Evolutionary conservation across 2,888 invertebrate species (phyloP).

Genomic region (Pachliopta kotzebuea): DNA sequence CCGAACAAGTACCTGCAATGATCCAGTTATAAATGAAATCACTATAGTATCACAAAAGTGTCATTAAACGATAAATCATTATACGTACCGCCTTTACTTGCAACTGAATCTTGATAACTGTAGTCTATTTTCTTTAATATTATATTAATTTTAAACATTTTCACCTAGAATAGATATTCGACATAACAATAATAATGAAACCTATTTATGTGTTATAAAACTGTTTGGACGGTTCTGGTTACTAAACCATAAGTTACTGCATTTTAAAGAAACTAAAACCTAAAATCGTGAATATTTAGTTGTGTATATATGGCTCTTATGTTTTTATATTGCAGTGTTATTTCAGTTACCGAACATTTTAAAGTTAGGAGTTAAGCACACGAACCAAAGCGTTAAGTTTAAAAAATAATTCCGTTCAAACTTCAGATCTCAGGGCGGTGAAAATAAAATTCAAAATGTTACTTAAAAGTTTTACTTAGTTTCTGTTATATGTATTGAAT

Average conservation of each 20-base stretch:
- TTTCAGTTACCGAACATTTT: background rate
- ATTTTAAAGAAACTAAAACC: background rate
- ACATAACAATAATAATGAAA: background rate
- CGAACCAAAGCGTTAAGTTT: background rate
- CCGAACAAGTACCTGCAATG: conserved; percentile 61
- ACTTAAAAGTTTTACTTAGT: conserved; percentile 79
- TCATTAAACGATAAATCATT: conserved; percentile 10
- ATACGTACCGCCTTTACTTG: conserved; percentile 26
- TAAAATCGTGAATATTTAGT: background rate
- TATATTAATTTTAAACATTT: conserved; percentile 11
- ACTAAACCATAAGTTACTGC: background rate
- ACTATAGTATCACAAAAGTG: background rate
- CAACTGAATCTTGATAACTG: conserved; percentile 17
- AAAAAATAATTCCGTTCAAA: conserved; percentile 28
- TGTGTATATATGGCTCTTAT: background rate
- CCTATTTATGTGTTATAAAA: background rate
- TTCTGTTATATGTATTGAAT: conserved; percentile 74
- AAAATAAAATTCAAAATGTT: conserved; percentile 73
- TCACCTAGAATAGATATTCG: conserved; percentile 26
- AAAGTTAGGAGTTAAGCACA: background rate
- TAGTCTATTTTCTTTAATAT: background rate
- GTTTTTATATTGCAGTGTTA: background rate
- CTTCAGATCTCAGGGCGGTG: conserved; percentile 76
- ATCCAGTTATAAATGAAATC: conserved; percentile 14
- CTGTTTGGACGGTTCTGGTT: background rate